Percentiles rank a stretch among this genome's conserved stretches.
Evolutionary conservation across 2,797 vertebrate genomes (phyloP).

Genomic region (Acipenser transmontanus): DNA sequence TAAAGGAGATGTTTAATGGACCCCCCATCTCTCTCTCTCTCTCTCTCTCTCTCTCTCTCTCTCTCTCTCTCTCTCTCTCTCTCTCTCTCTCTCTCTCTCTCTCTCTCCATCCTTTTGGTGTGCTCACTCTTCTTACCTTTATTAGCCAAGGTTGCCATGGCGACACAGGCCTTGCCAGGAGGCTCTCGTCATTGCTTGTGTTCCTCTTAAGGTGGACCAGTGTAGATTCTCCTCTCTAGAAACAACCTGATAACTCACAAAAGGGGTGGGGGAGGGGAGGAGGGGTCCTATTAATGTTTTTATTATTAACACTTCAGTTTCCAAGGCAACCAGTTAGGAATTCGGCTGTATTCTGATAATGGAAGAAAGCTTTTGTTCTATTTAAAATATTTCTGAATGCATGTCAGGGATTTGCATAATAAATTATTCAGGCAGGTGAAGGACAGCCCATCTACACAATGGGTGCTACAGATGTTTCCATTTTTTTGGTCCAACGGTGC

Average conservation of each 20-base stretch:
- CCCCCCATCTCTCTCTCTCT: slow-evolving; percentile 17
- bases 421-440: too few relatives aligned
- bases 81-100: slow-evolving; percentile 24
- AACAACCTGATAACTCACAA: slow-evolving; percentile 5
- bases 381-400: too few relatives aligned
- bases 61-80: slow-evolving; percentile 23
- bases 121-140: slow-evolving; percentile 38
- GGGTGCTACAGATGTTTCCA: too few relatives aligned
- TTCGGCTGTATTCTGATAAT: too few relatives aligned
- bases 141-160: slow-evolving; percentile 50
- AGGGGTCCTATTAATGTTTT: background rate
- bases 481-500: too few relatives aligned
- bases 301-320: background rate
- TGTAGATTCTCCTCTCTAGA: slow-evolving; percentile 28
- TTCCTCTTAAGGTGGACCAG: slow-evolving; percentile 28
- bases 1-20: background rate
- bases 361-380: too few relatives aligned
- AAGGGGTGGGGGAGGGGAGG: slow-evolving; percentile 4
- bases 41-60: slow-evolving; percentile 7
- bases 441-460: too few relatives aligned
- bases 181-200: slow-evolving; percentile 24
- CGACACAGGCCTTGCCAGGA: slow-evolving; percentile 30
- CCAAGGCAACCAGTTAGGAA: background rate
- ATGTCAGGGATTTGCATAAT: too few relatives aligned
- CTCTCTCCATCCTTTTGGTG: slow-evolving; percentile 40